Conservation (phyloP, 2,888 invertebrate genomes). For the Cantharis nigra region DNA sequence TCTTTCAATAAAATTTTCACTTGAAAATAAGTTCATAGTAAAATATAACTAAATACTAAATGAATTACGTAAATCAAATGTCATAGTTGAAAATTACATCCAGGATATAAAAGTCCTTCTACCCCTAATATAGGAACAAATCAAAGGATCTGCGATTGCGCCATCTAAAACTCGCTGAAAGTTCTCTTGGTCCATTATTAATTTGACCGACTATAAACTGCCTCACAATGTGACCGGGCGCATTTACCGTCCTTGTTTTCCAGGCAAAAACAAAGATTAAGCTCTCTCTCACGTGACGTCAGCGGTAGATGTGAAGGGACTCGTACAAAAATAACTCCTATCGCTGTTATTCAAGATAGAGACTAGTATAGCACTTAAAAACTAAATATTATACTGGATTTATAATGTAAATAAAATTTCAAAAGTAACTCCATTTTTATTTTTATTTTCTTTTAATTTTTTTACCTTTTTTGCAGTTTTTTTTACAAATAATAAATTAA, state of each 20-base stretch:
- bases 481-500: neutral
- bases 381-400: neutral
- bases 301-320: conserved; percentile 50
- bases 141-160: conserved; percentile 49
- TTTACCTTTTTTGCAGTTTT: neutral
- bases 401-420: neutral
- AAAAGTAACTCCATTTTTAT: neutral
- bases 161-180: conserved; percentile 25
- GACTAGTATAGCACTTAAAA: conserved; percentile 32
- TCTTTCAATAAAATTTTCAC: conserved; percentile 1
- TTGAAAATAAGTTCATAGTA: neutral
- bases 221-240: conserved; percentile 49
- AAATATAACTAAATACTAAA: conserved; percentile 32
- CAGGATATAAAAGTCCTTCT: conserved; percentile 42
- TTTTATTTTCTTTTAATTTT: neutral
- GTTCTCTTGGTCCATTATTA: conserved; percentile 37
- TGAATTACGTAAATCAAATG: conserved; percentile 38
- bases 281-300: conserved; percentile 47
- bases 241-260: conserved; percentile 37
- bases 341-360: conserved; percentile 47
- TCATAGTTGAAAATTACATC: conserved; percentile 39
- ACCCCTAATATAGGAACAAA: conserved; percentile 44
- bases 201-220: conserved; percentile 42
- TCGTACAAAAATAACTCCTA: conserved; percentile 51
- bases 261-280: conserved; percentile 26